Percentiles rank a stretch among this genome's conserved stretches.
Conservation (phyloP, 2,113 vertebrate genomes). For the Synchiropus splendidus region DNA sequence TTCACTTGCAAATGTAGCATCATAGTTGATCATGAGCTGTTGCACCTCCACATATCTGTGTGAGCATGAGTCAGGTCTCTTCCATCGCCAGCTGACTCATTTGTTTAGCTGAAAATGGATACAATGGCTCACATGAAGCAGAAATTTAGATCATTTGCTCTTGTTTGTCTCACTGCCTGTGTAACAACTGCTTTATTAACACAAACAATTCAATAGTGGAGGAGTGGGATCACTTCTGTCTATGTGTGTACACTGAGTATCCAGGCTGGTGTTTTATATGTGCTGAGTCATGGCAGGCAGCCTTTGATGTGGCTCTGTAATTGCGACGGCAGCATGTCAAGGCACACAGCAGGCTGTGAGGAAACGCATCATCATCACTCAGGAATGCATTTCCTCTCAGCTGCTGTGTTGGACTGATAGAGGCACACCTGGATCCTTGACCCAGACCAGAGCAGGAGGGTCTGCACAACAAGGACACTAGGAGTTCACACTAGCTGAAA, state of each 20-base stretch:
- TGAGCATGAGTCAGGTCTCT: slow-evolving; percentile 24
- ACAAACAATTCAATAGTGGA: slow-evolving; percentile 8
- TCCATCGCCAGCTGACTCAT: slow-evolving; percentile 27
- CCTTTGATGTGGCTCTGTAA: slow-evolving; percentile 50
- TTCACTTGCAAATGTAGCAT: no score
- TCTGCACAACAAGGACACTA: no score
- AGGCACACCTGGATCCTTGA: slow-evolving; percentile 48
- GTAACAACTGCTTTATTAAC: no score
- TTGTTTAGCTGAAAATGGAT: slow-evolving; percentile 29
- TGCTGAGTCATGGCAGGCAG: slow-evolving; percentile 42
- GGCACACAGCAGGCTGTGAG: slow-evolving; percentile 33
- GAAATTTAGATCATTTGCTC: no score
- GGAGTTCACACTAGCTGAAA: no score
- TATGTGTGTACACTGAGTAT: slow-evolving; percentile 10
- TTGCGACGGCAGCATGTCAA: slow-evolving; percentile 41
- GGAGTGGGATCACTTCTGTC: background rate
- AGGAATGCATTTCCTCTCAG: slow-evolving; percentile 55
- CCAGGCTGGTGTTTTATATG: slow-evolving; percentile 7
- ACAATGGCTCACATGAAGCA: no score
- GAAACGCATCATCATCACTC: slow-evolving; percentile 54
- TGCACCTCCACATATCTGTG: slow-evolving; percentile 3
- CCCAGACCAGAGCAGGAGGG: slow-evolving; percentile 1
- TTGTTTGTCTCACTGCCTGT: no score
- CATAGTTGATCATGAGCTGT: no score
- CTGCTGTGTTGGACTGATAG: slow-evolving; percentile 13